Evolutionary conservation across 2,888 invertebrate species (phyloP).

Genomic region (Melanostoma scalare): DNA sequence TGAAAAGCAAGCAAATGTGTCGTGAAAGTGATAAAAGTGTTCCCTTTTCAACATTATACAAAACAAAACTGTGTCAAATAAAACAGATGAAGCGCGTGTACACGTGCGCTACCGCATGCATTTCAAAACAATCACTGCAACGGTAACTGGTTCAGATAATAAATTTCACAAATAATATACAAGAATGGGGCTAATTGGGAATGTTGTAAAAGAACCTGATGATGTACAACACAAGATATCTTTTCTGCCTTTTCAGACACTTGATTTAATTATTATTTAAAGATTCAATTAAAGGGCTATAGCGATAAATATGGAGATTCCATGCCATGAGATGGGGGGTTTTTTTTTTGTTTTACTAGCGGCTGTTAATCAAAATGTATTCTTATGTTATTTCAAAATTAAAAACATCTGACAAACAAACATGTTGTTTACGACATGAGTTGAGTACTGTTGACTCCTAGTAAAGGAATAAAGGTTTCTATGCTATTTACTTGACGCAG

Average conservation of each 20-base stretch:
- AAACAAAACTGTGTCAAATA: background rate
- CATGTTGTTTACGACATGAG: constrained; percentile 6
- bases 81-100: constrained; percentile 9
- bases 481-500: constrained; percentile 5
- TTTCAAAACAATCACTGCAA: constrained; percentile 30
- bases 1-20: too few species aligned
- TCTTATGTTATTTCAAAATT: constrained; percentile 7
- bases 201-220: constrained; percentile 1
- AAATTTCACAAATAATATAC: constrained; percentile 36
- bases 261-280: constrained; percentile 9
- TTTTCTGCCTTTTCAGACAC: background rate
- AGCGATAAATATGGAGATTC: too few species aligned
- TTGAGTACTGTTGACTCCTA: background rate
- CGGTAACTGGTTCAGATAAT: constrained; percentile 16
- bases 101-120: background rate
- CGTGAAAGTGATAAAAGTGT: too few species aligned
- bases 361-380: constrained; percentile 16
- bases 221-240: constrained; percentile 1
- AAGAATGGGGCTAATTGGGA: constrained; percentile 30
- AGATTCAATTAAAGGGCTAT: background rate
- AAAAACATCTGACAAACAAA: background rate
- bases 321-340: too few species aligned
- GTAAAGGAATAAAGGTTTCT: background rate
- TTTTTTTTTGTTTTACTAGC: background rate
- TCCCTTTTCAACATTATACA: too few species aligned